Evolutionary conservation across 2,888 invertebrate genomes (phyloP).

Genomic region (Ditylenchus weischeri): DNA sequence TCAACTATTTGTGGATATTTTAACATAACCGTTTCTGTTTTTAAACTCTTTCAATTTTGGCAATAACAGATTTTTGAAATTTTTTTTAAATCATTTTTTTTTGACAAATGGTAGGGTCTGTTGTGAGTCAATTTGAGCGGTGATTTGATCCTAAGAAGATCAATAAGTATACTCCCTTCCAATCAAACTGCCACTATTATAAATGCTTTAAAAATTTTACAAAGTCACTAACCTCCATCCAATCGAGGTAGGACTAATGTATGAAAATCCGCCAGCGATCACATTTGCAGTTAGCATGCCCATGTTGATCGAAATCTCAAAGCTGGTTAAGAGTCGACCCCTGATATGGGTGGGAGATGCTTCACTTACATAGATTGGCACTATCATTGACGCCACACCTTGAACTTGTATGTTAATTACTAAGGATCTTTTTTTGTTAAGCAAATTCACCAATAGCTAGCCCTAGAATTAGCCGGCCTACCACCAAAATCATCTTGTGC

Average conservation of each 20-base stretch:
- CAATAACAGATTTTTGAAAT: no score
- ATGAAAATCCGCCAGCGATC: constrained; percentile 63
- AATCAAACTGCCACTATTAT: no score
- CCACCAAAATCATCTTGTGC: constrained; percentile 31
- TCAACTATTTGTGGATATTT: no score
- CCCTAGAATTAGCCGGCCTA: constrained; percentile 35
- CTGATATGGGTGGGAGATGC: constrained; percentile 62
- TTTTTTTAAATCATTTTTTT: no score
- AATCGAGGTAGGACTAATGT: constrained; percentile 56
- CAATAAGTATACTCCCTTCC: no score
- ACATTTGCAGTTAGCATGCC: constrained; percentile 64
- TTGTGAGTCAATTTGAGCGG: no score
- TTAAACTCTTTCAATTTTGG: no score
- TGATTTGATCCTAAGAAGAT: no score
- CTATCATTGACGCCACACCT: constrained; percentile 61
- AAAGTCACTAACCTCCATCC: constrained; percentile 35
- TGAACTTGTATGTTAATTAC: neutral
- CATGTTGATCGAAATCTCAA: constrained; percentile 64
- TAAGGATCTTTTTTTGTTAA: no score
- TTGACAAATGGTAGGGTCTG: no score
- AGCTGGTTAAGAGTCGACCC: constrained; percentile 64
- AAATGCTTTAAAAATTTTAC: neutral
- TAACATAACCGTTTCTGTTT: no score
- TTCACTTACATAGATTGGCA: constrained; percentile 66
- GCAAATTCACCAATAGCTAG: constrained; percentile 39